phyloP scores from a whole-genome alignment of 2,113 vertebrate species.

The Scolopax mira region DNA sequence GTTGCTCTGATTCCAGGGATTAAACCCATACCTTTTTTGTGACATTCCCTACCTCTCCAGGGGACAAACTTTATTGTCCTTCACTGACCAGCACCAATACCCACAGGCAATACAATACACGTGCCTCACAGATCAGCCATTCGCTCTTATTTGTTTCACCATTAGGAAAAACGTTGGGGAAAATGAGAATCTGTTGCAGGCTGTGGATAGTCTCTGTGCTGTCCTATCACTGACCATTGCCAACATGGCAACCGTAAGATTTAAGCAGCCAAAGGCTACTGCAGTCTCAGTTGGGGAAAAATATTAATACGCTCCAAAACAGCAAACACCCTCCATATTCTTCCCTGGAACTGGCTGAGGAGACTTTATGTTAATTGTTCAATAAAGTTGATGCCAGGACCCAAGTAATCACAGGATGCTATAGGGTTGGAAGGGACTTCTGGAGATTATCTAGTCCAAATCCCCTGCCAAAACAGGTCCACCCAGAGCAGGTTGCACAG shows the following conservation, averaged over 20 bases:
- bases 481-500: no score
- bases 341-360: not conserved
- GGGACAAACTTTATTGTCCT: not conserved
- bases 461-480: no score
- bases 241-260: not conserved
- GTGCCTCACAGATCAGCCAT: not conserved
- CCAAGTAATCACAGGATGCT: no score
- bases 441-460: no score
- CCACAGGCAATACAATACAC: not conserved
- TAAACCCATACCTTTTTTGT: not conserved
- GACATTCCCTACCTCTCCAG: not conserved
- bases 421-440: no score
- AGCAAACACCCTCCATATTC: not conserved
- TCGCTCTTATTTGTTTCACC: not conserved
- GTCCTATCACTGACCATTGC: not conserved
- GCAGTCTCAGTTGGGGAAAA: not conserved
- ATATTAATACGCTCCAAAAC: not conserved
- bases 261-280: not conserved
- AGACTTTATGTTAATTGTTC: no score
- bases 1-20: not conserved
- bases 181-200: not conserved
- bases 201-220: no score
- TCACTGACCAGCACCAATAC: not conserved
- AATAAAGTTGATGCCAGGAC: no score
- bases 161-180: not conserved